Evolutionary conservation across 2,888 invertebrate species (phyloP), one percentile per base, ranked within the genome.

Genomic region (Mamestra brassicae): DNA sequence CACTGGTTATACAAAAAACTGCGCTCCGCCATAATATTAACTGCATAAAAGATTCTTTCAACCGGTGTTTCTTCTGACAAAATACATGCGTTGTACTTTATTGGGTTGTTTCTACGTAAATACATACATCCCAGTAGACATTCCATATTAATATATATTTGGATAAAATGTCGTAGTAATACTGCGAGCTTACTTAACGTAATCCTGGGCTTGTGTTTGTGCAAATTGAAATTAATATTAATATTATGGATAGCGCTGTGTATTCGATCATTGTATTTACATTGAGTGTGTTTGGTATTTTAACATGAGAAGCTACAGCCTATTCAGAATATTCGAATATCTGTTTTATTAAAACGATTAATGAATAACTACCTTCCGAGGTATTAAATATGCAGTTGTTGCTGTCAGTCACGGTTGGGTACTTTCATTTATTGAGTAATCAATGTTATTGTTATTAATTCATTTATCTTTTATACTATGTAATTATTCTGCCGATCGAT

Each of bases 211-310:
- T 76, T 82, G 86, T 85, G 82, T 80, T 83, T 83, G 84, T 85
- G 87, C 81, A 89, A 86, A 87, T 88, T 86, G 82, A 86, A 85
- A 89, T 89, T 87, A 88, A 88, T 87, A 89, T 86, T 85, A 87
- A 89, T 87, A 74, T 63, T 79, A 83, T 83, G 81, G 74, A 81
- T 81, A 71, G 70, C 55, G 67, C 54, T 70, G 71, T 76, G 76
- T 76, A 66, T 78, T 75, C 70, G 74, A 79, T 78, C 76, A 76
- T 71, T 75, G 73, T 78, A 74, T 78, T 78, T 75, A 81, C 80
- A 74, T 74, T 74, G 65, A 52, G 52, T 67, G 57, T 81, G 74
- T 85, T 76, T 82, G 72, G 63, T 82, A 78, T 85, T 86, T 81
- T 85, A 87, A 84, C 82, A 82, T 64, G 73, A 83, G 76, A 62